A percentile compares a stretch with the other conserved stretches of the same genome.
Conservation (phyloP, 2,113 vertebrate genomes). For the Myotis yumanensis region DNA sequence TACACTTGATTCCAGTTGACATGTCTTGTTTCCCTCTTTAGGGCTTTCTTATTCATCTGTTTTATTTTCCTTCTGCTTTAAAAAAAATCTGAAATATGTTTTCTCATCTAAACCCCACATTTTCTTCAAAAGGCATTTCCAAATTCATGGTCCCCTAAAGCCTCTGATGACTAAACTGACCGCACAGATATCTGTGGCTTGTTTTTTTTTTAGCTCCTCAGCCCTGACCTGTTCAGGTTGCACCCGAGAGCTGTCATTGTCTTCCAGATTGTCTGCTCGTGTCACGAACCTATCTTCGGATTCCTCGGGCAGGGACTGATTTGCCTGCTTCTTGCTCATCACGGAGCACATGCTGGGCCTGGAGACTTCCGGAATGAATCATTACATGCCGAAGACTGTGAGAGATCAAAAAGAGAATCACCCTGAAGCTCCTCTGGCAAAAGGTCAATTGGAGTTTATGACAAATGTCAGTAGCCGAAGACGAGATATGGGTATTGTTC, state of each 20-base stretch:
- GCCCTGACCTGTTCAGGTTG: background rate
- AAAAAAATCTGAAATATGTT: background rate
- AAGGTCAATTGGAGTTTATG: constrained; percentile 71
- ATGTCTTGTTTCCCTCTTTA: background rate
- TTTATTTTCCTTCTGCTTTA: background rate
- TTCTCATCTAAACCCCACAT: background rate
- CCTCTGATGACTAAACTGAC: background rate
- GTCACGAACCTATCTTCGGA: background rate
- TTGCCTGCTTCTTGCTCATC: background rate
- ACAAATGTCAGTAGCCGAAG: constrained; percentile 58
- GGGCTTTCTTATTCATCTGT: background rate
- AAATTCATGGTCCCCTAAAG: background rate
- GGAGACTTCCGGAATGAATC: constrained; percentile 66
- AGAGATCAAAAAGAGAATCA: constrained; percentile 66
- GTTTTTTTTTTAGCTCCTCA: background rate
- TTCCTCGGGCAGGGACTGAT: background rate
- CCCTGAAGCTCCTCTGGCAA: constrained; percentile 51
- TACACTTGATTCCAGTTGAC: background rate
- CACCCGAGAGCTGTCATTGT: too few relatives aligned
- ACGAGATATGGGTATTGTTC: constrained; percentile 55
- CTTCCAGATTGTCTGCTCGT: background rate
- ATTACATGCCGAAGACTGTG: constrained; percentile 31
- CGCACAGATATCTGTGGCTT: background rate
- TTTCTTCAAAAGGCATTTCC: constrained; percentile 32
- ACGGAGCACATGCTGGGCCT: background rate